Base-by-base conservation (phyloP, 2,888 invertebrate species). In the Drosophila helvetica region DNA sequence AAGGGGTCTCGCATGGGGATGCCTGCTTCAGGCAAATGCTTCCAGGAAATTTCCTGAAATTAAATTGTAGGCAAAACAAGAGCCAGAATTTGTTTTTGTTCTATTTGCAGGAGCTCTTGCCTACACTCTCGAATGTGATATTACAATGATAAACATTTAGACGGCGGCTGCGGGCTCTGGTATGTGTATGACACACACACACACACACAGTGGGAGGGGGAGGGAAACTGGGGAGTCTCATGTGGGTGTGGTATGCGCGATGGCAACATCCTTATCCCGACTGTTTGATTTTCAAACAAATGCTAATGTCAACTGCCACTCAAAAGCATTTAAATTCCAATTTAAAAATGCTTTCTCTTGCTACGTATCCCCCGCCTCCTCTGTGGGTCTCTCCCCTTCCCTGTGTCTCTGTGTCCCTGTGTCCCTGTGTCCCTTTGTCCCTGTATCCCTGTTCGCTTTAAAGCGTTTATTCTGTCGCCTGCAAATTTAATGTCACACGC, bases 231-330 rank as follows among this genome's bases (percentile, higher is more conserved):
- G 27, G 27, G 7, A 25, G 25, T 25, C 1, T 7, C 27, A 27
- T 27, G 27, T 27, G 33, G 17, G 9, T 18, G 30, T 19, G 19
- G 10, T 33, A 27, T 50, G 5, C 15, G 33, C 10, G 59, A 30
- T 52, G 52, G 55, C 73, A 46, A 56, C 47, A 47, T 73, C 47
- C 63, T 56, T 63, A 73, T 63, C 73, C 73, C 52, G 38, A 56
- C 56, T 50, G 73, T 71, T 71, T 71, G 71, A 71, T 71, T 71
- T 73, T 71, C 73, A 72, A 71, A 73, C 65, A 77, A 88, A 86
- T 88, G 75, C 87, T 77, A 79, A 86, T 86, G 85, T 81, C 84
- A 84, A 81, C 87, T 79, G 81, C 74, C 79, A 81, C 75, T 80
- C 76, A 71, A 76, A 59, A 74, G 78, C 85, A 75, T 79, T 84